Evolutionary conservation across 2,113 vertebrate genomes (phyloP).

Genomic region (Dipodomys stephensi): DNA sequence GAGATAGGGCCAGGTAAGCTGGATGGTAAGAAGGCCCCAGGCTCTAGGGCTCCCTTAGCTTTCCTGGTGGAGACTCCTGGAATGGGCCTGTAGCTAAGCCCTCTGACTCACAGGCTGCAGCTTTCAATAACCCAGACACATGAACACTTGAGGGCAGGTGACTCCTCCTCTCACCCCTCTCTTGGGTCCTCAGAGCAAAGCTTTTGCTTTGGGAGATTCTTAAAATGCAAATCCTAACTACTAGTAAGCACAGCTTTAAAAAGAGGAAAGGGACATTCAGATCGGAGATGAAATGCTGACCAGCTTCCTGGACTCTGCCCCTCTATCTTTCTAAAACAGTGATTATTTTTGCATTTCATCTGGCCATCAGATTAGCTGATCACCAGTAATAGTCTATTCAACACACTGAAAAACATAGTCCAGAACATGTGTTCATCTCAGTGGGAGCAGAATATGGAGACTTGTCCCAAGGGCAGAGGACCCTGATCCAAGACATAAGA

Average conservation of each 20-base stretch:
- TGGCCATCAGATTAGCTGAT: background rate
- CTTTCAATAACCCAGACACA: background rate
- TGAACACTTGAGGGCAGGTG: background rate
- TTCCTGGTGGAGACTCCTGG: background rate
- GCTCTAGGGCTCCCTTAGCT: background rate
- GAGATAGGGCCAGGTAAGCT: conserved; percentile 14
- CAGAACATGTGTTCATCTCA: rapidly evolving
- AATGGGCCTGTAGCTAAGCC: background rate
- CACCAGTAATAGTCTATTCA: no score
- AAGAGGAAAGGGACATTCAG: background rate
- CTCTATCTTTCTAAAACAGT: background rate
- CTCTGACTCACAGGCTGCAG: background rate
- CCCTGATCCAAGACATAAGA: background rate
- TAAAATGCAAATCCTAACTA: background rate
- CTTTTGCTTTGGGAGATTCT: background rate
- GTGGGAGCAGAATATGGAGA: background rate
- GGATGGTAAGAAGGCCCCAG: background rate
- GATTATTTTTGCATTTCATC: background rate
- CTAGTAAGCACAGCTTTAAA: background rate
- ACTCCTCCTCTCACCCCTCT: background rate
- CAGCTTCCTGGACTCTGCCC: background rate
- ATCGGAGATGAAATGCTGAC: background rate
- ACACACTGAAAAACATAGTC: rapidly evolving
- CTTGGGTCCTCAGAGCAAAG: background rate
- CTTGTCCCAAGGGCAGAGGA: background rate